These are phyloP conservation scores for Bradypodion pumilum DNA, from an alignment of 2,797 vertebrate genomes.

Conservation along the genomic window DNA sequence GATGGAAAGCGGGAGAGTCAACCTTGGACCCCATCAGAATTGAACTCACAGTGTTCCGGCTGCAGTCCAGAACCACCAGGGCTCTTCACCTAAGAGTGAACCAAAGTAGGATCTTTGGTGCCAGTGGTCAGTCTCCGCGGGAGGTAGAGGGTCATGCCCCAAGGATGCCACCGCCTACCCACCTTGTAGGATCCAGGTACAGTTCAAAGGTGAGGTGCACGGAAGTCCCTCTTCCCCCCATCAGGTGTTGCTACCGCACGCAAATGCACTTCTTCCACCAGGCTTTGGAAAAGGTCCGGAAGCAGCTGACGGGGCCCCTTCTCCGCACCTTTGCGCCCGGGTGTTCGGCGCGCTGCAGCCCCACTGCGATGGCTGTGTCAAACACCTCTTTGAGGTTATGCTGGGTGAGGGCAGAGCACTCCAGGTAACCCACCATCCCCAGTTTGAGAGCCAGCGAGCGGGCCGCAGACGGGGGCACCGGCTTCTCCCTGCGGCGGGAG, in stretches of 20 bases:
- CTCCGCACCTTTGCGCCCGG: slow-evolving; percentile 77
- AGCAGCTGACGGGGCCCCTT: slow-evolving; percentile 80
- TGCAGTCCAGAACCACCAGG: too few species aligned
- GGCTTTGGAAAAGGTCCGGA: slow-evolving; percentile 86
- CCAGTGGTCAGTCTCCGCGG: too few species aligned
- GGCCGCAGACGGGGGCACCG: slow-evolving; percentile 80
- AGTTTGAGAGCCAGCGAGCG: slow-evolving; percentile 78
- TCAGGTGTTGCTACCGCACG: slow-evolving; percentile 70
- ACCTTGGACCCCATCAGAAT: too few species aligned
- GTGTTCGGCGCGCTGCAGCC: slow-evolving; percentile 77
- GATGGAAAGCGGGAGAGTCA: too few species aligned
- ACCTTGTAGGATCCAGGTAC: accelerated
- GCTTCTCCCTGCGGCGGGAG: slow-evolving; percentile 78
- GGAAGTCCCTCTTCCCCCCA: not conserved
- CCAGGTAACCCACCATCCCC: slow-evolving; percentile 78
- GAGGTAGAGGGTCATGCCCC: not conserved
- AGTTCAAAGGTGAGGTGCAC: accelerated
- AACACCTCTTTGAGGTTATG: slow-evolving; percentile 91
- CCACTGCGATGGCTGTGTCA: slow-evolving; percentile 82
- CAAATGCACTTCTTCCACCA: slow-evolving; percentile 91
- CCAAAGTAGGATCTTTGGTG: too few species aligned
- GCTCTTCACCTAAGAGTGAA: too few species aligned
- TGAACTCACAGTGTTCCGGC: too few species aligned
- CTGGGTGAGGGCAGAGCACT: slow-evolving; percentile 87
- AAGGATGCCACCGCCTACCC: too few species aligned